Evolutionary conservation across 2,113 vertebrate species (phyloP).

Genomic region (Carassius carassius): DNA sequence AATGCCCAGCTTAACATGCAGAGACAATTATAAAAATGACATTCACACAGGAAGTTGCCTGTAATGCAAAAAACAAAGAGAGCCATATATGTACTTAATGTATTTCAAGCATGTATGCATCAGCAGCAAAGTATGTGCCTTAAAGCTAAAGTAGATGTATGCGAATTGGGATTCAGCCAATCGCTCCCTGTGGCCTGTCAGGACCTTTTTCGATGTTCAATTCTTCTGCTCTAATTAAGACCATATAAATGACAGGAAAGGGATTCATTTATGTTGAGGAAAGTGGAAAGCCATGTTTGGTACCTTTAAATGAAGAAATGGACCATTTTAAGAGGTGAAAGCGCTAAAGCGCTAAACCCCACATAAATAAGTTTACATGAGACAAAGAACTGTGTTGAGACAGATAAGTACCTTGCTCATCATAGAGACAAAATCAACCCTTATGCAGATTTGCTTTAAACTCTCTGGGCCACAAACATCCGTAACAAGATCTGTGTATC

Average conservation of each 20-base stretch:
- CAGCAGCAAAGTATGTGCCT: background rate
- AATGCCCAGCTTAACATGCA: background rate
- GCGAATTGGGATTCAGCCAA: constrained; percentile 5
- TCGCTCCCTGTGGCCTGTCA: constrained; percentile 10
- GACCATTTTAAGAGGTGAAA: background rate
- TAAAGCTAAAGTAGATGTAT: constrained; percentile 2
- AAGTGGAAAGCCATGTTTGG: background rate
- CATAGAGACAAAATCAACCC: background rate
- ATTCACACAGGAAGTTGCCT: background rate
- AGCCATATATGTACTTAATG: background rate
- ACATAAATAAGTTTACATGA: background rate
- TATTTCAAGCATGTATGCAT: background rate
- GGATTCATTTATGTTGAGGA: background rate
- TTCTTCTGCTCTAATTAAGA: constrained; percentile 32
- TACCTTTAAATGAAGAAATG: background rate
- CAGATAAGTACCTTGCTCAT: background rate
- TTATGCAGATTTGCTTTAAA: background rate
- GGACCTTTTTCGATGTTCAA: background rate
- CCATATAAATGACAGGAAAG: constrained; percentile 1
- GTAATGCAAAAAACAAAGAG: background rate
- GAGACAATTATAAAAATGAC: background rate
- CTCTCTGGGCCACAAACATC: background rate
- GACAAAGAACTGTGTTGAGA: background rate
- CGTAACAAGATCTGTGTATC: background rate
- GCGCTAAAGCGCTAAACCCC: background rate